These are phyloP conservation scores for Psilopsiagon aymara DNA, from an alignment of 2,113 vertebrate genomes.

Conservation along the genomic window DNA sequence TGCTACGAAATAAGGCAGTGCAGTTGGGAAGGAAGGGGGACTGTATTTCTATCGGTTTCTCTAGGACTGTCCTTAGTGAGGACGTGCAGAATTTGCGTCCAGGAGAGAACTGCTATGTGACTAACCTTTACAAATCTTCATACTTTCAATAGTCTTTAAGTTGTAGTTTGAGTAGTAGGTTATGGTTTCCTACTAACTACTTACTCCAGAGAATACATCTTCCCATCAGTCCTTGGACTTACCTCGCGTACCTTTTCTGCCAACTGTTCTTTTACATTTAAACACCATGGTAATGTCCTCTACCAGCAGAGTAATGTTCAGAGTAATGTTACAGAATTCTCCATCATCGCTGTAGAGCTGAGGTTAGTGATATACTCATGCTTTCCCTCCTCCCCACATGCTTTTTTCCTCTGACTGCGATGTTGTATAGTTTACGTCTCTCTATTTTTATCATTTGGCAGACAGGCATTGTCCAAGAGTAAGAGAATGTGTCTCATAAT, in stretches of 20 bases:
- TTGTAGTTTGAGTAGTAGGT: background rate
- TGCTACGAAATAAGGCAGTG: background rate
- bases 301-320: background rate
- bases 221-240: background rate
- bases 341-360: background rate
- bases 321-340: background rate
- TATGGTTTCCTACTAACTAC: background rate
- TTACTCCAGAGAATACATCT: background rate
- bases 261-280: background rate
- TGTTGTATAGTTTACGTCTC: background rate
- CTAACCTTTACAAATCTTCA: background rate
- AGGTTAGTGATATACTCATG: background rate
- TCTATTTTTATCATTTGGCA: background rate
- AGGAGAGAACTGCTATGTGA: background rate
- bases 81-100: background rate
- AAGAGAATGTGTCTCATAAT: background rate
- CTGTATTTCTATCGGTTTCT: background rate
- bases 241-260: background rate
- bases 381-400: background rate
- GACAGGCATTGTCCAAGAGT: conserved; percentile 16
- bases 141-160: background rate
- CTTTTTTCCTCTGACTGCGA: background rate
- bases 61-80: background rate
- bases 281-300: background rate
- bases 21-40: background rate